Evolutionary conservation across 1,140 invertebrate species (phyloP).

Genomic region (Episyrphus balteatus): DNA sequence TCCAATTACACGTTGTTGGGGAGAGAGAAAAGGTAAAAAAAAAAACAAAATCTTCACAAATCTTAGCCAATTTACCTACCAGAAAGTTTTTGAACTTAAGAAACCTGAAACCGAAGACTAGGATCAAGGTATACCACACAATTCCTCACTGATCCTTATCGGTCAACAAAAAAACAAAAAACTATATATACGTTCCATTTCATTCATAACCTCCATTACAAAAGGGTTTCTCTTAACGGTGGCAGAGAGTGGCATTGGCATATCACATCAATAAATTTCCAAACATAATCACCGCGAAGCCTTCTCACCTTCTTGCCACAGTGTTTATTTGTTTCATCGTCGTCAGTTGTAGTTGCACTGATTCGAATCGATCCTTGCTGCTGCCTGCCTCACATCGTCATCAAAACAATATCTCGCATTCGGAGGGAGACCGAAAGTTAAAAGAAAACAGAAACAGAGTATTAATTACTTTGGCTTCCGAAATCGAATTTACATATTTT

Average conservation of each 20-base stretch:
- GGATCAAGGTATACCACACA: too few relatives aligned
- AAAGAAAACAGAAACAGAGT: conserved; percentile 10
- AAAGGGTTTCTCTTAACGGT: too few relatives aligned
- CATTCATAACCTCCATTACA: too few relatives aligned
- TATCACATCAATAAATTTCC: conserved; percentile 3
- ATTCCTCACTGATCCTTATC: too few relatives aligned
- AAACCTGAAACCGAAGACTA: too few relatives aligned
- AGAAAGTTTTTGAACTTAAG: too few relatives aligned
- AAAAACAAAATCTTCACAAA: too few relatives aligned
- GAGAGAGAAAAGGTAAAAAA: too few relatives aligned
- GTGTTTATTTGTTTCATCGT: conserved; percentile 16
- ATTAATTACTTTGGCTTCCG: conserved; percentile 37
- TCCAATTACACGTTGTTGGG: too few relatives aligned
- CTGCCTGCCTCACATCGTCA: background rate
- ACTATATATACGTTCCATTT: too few relatives aligned
- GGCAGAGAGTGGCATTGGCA: background rate
- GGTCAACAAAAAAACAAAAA: too few relatives aligned
- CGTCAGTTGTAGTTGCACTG: background rate
- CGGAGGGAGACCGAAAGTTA: background rate
- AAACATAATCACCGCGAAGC: conserved; percentile 27
- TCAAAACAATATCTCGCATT: background rate
- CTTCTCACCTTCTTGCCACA: conserved; percentile 23
- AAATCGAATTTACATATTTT: conserved; percentile 38
- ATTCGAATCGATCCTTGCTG: background rate
- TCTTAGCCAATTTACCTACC: too few relatives aligned